These are phyloP conservation scores for Squalus acanthias DNA, from an alignment of 2,797 vertebrate species.

Conservation along the genomic window DNA sequence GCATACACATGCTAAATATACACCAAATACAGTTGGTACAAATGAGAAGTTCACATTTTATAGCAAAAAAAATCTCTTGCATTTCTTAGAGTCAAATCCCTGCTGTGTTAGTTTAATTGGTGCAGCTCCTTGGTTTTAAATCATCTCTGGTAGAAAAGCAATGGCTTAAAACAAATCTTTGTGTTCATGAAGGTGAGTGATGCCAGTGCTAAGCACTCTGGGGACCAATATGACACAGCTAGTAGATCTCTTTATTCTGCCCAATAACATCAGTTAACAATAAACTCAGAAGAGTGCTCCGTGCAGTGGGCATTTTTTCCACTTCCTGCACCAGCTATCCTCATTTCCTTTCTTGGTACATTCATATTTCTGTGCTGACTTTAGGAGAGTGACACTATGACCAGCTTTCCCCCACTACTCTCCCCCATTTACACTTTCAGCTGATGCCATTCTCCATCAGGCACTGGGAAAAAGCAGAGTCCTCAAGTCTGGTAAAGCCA, in stretches of 20 bases:
- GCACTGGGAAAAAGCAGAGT: background rate
- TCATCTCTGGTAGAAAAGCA: background rate
- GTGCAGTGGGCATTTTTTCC: background rate
- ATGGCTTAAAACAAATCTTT: background rate
- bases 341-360: background rate
- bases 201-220: background rate
- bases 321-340: background rate
- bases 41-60: no score
- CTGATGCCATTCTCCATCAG: background rate
- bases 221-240: background rate
- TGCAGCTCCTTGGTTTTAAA: background rate
- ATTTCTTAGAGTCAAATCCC: background rate
- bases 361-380: background rate
- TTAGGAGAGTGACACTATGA: background rate
- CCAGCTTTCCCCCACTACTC: background rate
- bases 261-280: background rate
- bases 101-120: background rate
- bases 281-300: background rate
- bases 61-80: background rate
- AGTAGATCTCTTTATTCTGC: background rate
- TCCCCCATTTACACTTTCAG: background rate
- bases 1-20: background rate
- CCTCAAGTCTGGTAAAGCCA: background rate
- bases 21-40: background rate
- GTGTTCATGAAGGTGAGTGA: background rate